Conservation (phyloP, 2,113 vertebrate species). For the Leptocoma aspasia region DNA sequence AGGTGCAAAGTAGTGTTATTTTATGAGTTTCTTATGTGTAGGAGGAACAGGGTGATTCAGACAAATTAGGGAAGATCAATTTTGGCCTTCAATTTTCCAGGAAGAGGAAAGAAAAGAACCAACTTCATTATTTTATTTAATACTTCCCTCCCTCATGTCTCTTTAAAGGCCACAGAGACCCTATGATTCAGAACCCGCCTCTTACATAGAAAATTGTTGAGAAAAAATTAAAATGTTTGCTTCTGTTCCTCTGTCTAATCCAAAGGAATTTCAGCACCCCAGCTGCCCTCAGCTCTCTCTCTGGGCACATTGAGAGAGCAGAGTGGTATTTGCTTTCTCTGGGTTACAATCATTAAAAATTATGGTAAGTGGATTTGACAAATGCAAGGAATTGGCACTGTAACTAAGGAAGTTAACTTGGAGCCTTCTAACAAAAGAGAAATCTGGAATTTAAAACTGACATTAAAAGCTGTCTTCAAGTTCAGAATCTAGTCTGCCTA, state of each 20-base stretch:
- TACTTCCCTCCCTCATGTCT: background rate
- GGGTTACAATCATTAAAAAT: background rate
- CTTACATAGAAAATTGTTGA: background rate
- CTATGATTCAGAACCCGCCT: background rate
- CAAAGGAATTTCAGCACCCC: background rate
- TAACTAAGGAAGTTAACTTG: background rate
- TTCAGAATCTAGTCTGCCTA: background rate
- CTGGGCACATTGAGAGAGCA: background rate
- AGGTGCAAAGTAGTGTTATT: background rate
- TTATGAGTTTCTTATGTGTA: background rate
- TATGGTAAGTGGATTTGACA: background rate
- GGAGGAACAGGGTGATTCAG: background rate
- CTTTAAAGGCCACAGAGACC: background rate
- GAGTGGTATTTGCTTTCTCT: conserved; percentile 3
- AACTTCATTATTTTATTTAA: background rate
- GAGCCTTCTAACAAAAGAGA: background rate
- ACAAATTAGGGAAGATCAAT: background rate
- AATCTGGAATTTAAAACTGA: background rate
- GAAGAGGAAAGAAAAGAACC: background rate
- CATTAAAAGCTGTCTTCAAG: conserved; percentile 7
- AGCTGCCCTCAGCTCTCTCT: background rate
- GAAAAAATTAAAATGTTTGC: background rate
- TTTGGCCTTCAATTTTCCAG: too few relatives aligned
- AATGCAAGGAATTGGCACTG: background rate
- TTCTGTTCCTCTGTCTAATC: background rate